Evolutionary conservation across 1,140 invertebrate genomes (phyloP), one percentile per base, ranked within the genome.

Genomic region (Cotesia typhae): DNA sequence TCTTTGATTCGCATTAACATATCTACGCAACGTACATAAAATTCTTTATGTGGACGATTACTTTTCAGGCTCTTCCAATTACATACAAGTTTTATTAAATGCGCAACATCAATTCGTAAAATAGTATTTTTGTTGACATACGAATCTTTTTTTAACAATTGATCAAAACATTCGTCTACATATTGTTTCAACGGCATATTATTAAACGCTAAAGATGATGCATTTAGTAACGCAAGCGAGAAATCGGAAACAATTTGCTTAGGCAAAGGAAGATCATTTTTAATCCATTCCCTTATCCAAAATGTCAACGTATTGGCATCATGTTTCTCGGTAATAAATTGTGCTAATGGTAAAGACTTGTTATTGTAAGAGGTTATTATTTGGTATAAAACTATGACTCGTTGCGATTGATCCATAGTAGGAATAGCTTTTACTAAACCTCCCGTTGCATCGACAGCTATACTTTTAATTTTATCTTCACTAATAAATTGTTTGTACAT

Each of bases 101-200:
- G 74, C 0, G 77, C 74, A 7, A 76, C 76, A 35, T 78, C 75
- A 17, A 78, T 72, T 1, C 75, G 63, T 10, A 76, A 28, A 5
- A 57, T 53, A 59, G 47, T n/a, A 1, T 41, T 1, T 55, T 65
- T 17, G 53, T 60, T 59, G 37, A 60, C 36, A 52, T 17, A 20
- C 3, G 7, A 55, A 36, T 41, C 2, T 36, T 59, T 47, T 5
- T 0, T 14, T 5, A 35, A 38, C 7, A 38, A 17, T 28, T 59
- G 4, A 12, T 55, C 9, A 28, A 70, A 59, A 57, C 68, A 74
- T 51, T 35, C 55, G 14, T 76, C 69, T 2, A 72, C 53, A 52
- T 74, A 74, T 4, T 52, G 14, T 59, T 61, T 37, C 2, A 76
- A 36, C 14, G 59, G 9, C 3, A n/a, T 61, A 9, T 74, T 51